Conservation (phyloP, 2,888 invertebrate genomes). For the Colostygia pectinataria region DNA sequence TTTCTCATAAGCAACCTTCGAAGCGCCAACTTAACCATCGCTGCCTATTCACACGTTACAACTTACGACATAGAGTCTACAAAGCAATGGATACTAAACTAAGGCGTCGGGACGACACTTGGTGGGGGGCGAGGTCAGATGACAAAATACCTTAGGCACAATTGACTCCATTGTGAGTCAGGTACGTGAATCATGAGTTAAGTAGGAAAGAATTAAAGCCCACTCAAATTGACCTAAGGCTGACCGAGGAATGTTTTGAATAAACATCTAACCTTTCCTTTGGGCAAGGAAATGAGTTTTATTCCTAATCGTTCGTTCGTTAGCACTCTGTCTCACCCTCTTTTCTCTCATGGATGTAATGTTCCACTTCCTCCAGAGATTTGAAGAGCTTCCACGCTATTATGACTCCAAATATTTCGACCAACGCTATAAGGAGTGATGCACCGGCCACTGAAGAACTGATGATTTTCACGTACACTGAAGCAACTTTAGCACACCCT, state of each 20-base stretch:
- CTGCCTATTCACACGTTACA: slow-evolving; percentile 44
- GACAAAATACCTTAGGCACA: slow-evolving; percentile 54
- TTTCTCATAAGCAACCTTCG: slow-evolving; percentile 66
- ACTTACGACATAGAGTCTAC: slow-evolving; percentile 52
- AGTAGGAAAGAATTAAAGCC: slow-evolving; percentile 59
- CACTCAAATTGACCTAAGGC: slow-evolving; percentile 55
- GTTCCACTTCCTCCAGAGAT: slow-evolving; percentile 71
- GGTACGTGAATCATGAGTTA: slow-evolving; percentile 54
- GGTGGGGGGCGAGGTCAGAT: slow-evolving; percentile 63
- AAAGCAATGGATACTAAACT: slow-evolving; percentile 53
- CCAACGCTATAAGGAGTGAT: slow-evolving; percentile 62
- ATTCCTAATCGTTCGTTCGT: slow-evolving; percentile 37
- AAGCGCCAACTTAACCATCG: slow-evolving; percentile 41
- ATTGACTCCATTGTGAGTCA: slow-evolving; percentile 53
- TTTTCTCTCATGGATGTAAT: slow-evolving; percentile 73
- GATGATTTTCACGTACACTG: slow-evolving; percentile 77
- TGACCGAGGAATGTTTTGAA: slow-evolving; percentile 38
- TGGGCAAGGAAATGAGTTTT: slow-evolving; percentile 63
- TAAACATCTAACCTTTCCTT: slow-evolving; percentile 60
- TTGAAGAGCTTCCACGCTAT: slow-evolving; percentile 73
- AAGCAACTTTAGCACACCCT: slow-evolving; percentile 76
- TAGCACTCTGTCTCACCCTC: slow-evolving; percentile 78
- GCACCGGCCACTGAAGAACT: slow-evolving; percentile 74
- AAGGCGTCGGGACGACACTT: slow-evolving; percentile 52
- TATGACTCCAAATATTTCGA: slow-evolving; percentile 67